Base-by-base conservation (phyloP, 2,888 invertebrate species). In the Galerucella calmariensis region DNA sequence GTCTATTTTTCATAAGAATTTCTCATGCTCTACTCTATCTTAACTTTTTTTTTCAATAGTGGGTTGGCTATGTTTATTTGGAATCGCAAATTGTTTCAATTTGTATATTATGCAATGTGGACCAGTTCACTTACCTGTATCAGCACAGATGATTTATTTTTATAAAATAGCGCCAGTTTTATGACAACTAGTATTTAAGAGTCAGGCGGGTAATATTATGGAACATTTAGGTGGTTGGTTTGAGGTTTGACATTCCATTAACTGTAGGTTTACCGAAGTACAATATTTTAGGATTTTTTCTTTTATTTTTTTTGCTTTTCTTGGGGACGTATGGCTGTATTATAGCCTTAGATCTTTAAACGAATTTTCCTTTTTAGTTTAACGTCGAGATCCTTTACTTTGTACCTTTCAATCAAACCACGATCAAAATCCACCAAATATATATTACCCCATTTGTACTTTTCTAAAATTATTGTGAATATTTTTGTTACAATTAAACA, bases 111-210 rank as follows among this genome's bases (percentile, higher is more conserved):
- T 16, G n/a, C 16, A 56, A 9, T 35, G 56, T 58, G 27, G 44
- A 67, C 67, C 67, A 61, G 69, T 71, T 65, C 58, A 46, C 8
- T 14, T 62, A 62, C 62, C 41, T 71, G 65, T 65, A 71, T 71
- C 65, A 65, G 71, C 71, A 71, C 71, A 71, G 44, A 63, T 16
- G 56, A 51, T 20, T 71, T 71, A 71, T 71, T 65, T 71, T 71
- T 71, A 14, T 71, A 71, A 56, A 1, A 56, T 56, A 56, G 56
- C n/a, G 56, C 20, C 14, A 51, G n/a, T 51, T 51, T 51, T 51
- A n/a, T 51, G 14, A 14, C 14, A 56, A 20, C 0, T 56, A 56
- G 56, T 56, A 20, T 56, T 6, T 56, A 10, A 56, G 10, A 56
- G 56, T 16, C 8, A 20, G 4, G 20, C 5, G n/a, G 56, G 56